A percentile compares a stretch with the other conserved stretches of the same genome.
These are phyloP conservation scores for Zygothrica quintamaculata DNA, from an alignment of 2,888 invertebrate species.

Conservation along the genomic window DNA sequence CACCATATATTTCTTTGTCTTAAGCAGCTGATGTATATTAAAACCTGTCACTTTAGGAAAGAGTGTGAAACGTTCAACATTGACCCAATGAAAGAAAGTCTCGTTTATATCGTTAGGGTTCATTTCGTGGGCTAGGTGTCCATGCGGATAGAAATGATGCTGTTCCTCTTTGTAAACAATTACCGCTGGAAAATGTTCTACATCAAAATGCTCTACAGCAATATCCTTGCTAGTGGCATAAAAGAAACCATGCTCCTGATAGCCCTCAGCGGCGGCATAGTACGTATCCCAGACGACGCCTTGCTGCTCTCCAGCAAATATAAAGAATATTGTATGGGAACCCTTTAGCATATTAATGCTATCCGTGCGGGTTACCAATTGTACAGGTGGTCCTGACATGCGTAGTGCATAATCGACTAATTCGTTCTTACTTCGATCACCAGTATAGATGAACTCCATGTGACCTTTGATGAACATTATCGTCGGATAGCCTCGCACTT, in stretches of 20 bases:
- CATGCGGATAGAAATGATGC: constrained; percentile 90
- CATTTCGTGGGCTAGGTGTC: constrained; percentile 82
- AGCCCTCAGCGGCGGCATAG: constrained; percentile 88
- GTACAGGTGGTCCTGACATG: constrained; percentile 94
- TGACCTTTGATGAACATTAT: constrained; percentile 96
- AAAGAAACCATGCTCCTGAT: constrained; percentile 95
- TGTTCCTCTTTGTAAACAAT: constrained; percentile 94
- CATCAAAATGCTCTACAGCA: constrained; percentile 88
- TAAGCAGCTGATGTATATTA: constrained; percentile 92
- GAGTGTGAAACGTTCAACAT: constrained; percentile 93
- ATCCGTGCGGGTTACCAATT: constrained; percentile 90
- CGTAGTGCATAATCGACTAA: constrained; percentile 95
- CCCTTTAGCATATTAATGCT: constrained; percentile 91
- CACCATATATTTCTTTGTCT: constrained; percentile 94
- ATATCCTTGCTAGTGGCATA: constrained; percentile 90
- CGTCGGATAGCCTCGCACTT: constrained; percentile 96
- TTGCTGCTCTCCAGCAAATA: constrained; percentile 92
- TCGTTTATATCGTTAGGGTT: constrained; percentile 87
- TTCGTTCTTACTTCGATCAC: constrained; percentile 95
- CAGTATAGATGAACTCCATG: constrained; percentile 90
- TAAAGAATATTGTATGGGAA: constrained; percentile 92
- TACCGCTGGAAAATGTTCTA: constrained; percentile 89
- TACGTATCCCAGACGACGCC: constrained; percentile 91
- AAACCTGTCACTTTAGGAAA: constrained; percentile 94
- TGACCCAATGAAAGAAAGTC: constrained; percentile 93